Conservation (phyloP, 2,797 vertebrate genomes). For the Labeo calbasu region DNA sequence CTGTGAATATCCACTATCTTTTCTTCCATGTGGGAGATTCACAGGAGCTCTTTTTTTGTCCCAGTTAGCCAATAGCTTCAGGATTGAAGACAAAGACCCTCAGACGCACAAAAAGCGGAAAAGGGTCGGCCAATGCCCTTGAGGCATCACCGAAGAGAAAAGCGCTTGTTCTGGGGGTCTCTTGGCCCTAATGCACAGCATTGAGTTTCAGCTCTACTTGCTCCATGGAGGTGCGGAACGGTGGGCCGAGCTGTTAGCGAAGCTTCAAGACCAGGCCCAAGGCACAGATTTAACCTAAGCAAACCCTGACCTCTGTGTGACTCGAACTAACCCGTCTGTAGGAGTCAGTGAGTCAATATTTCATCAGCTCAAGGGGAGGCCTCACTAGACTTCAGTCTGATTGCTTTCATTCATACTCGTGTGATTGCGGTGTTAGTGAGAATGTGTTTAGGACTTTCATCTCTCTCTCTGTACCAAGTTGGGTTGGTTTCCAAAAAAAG, state of each 20-base stretch:
- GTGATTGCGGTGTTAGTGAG: background rate
- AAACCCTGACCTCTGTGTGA: conserved; percentile 19
- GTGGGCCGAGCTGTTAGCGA: background rate
- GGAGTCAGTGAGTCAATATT: background rate
- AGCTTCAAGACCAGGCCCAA: conserved; percentile 14
- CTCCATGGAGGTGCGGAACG: conserved; percentile 5
- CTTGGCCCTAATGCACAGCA: conserved; percentile 24
- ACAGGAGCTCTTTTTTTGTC: background rate
- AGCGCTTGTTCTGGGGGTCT: conserved; percentile 10
- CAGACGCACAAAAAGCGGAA: conserved; percentile 8
- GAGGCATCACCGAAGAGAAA: conserved; percentile 6
- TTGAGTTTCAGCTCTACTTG: conserved; percentile 48
- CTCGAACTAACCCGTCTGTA: background rate
- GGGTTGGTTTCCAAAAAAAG: background rate
- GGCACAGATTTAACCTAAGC: conserved; percentile 28
- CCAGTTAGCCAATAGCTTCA: background rate
- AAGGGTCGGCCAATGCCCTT: background rate
- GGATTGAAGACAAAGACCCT: conserved; percentile 15
- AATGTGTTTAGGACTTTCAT: background rate
- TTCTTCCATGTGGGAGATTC: background rate
- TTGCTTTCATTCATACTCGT: background rate
- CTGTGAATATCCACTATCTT: background rate
- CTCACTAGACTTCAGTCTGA: background rate
- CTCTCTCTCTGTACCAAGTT: background rate
- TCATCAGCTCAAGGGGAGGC: background rate